A percentile compares a stretch with the other conserved stretches of the same genome.
These are phyloP conservation scores for Chloebia gouldiae DNA, from an alignment of 2,113 vertebrate species.

Conservation along the genomic window DNA sequence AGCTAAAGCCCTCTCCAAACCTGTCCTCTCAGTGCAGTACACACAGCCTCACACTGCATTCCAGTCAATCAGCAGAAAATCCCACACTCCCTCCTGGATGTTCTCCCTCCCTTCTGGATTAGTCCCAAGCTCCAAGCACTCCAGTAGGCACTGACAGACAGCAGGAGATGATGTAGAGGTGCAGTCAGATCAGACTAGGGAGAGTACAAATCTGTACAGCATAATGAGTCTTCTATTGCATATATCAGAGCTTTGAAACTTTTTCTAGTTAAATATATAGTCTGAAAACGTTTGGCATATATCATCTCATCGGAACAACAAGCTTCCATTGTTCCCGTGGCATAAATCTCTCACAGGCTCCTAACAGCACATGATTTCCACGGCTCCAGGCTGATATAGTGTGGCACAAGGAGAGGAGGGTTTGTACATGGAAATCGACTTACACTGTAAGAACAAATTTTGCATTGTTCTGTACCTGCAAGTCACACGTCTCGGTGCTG, in stretches of 20 bases:
- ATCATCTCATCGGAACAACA: constrained; percentile 59
- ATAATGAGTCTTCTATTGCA: constrained; percentile 48
- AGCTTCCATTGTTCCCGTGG: constrained; percentile 52
- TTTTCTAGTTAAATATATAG: constrained; percentile 38
- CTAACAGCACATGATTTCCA: constrained; percentile 35
- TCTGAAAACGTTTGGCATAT: background rate
- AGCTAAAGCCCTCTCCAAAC: background rate
- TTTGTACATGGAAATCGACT: constrained; percentile 44
- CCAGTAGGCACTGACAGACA: constrained; percentile 20
- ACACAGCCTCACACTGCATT: background rate
- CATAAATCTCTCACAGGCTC: constrained; percentile 43
- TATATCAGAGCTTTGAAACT: constrained; percentile 43
- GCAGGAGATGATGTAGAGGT: constrained; percentile 40
- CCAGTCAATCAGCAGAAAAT: background rate
- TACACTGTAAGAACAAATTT: constrained; percentile 29
- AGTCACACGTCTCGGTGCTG: background rate
- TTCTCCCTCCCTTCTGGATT: background rate
- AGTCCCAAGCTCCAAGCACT: background rate
- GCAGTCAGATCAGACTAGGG: constrained; percentile 16
- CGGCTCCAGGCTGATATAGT: constrained; percentile 5
- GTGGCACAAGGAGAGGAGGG: background rate
- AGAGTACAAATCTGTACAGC: constrained; percentile 7
- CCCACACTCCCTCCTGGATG: background rate
- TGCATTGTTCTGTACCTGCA: constrained; percentile 40
- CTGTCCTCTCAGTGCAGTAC: background rate